A percentile compares a stretch with the other conserved stretches of the same genome.
These are phyloP conservation scores for Brachionus manjavacas DNA, from an alignment of 1,140 invertebrate genomes.

Conservation along the genomic window DNA sequence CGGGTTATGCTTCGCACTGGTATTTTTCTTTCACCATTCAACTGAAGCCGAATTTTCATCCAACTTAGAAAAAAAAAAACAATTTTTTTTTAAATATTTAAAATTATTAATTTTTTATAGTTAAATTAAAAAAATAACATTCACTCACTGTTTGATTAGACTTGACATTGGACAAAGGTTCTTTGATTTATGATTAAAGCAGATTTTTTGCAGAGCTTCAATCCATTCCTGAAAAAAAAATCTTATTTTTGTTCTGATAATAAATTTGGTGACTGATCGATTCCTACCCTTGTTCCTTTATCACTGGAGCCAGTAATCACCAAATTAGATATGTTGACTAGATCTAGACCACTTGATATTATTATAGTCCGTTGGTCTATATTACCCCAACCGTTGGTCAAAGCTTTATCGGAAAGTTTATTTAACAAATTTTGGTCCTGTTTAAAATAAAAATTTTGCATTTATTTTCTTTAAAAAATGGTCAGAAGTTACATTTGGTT, in stretches of 20 bases:
- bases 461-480: background rate
- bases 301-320: conserved; percentile 88
- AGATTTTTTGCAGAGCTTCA: conserved; percentile 75
- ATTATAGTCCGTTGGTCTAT: conserved; percentile 92
- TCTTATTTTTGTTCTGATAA: conserved; percentile 50
- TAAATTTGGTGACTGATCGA: conserved; percentile 44
- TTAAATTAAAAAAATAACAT: background rate
- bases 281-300: conserved; percentile 73
- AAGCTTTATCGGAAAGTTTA: conserved; percentile 38
- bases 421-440: conserved; percentile 40
- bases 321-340: conserved; percentile 97
- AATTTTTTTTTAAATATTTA: conserved; percentile 16
- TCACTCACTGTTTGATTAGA: conserved; percentile 81
- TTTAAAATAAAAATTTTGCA: background rate
- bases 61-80: conserved; percentile 67
- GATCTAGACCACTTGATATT: conserved; percentile 95
- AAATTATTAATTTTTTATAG: background rate
- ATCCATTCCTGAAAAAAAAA: conserved; percentile 75
- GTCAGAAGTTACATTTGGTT: conserved; percentile 69
- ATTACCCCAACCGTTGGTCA: conserved; percentile 60
- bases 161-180: conserved; percentile 90
- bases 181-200: conserved; percentile 90
- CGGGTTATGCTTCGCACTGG: conserved; percentile 87
- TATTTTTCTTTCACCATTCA: conserved; percentile 88
- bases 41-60: conserved; percentile 88